Percentiles rank a stretch among this genome's conserved stretches.
Evolutionary conservation across 2,113 vertebrate species (phyloP).

Genomic region (Dicrurus megarhynchus): DNA sequence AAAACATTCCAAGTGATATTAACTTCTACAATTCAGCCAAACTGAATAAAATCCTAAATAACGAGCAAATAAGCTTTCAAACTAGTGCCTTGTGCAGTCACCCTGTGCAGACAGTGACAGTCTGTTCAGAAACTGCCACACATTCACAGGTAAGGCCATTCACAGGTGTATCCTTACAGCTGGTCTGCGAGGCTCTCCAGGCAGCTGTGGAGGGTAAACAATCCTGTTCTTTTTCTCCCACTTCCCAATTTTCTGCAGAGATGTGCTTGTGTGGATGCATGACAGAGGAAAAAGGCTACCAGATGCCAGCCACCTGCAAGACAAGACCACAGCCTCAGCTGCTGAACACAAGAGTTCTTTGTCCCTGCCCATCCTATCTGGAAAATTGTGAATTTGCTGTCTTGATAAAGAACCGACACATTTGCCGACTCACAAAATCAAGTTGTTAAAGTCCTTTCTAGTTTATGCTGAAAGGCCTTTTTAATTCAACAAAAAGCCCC

Average conservation of each 20-base stretch:
- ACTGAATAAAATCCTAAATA: background rate
- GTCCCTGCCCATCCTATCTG: background rate
- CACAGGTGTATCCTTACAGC: conserved; percentile 77
- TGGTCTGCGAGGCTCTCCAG: conserved; percentile 84
- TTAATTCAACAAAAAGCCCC: background rate
- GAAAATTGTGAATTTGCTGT: background rate
- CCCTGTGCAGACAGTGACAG: background rate
- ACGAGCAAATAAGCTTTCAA: background rate
- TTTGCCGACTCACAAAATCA: background rate
- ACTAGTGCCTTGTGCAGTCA: background rate
- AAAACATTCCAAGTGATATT: background rate
- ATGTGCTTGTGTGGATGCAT: conserved; percentile 77
- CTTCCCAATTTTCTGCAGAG: conserved; percentile 54
- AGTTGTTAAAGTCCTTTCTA: background rate
- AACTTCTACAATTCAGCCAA: background rate
- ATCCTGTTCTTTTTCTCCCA: conserved; percentile 89
- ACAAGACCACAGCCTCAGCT: background rate
- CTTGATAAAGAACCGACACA: background rate
- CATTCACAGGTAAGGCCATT: background rate
- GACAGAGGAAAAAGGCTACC: conserved; percentile 58
- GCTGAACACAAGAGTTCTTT: background rate
- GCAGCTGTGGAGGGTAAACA: conserved; percentile 86
- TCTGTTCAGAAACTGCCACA: background rate
- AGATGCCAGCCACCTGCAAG: conserved; percentile 70
- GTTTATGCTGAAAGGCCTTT: background rate